Conservation (phyloP, 1,140 invertebrate species). For the Drosophila equinoxialis region DNA sequence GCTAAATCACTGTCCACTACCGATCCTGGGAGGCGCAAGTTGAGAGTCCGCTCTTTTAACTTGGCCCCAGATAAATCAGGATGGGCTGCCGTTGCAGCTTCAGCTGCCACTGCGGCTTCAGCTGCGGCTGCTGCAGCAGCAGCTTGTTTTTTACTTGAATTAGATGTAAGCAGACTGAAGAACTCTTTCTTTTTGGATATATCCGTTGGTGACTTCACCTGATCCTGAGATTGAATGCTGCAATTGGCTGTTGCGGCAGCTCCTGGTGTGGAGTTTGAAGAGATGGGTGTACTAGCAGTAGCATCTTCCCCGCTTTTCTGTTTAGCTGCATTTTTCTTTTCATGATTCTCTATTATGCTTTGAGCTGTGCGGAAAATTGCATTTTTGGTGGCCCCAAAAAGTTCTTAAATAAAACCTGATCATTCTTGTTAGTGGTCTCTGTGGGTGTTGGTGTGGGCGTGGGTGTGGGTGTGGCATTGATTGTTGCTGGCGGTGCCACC, state of each 20-base stretch:
- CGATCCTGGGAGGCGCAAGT: conserved; percentile 62
- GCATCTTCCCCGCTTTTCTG: conserved; percentile 66
- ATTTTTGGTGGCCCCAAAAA: conserved; percentile 83
- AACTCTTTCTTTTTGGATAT: conserved; percentile 82
- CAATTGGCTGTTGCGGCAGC: conserved; percentile 14
- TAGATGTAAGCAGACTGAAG: conserved; percentile 75
- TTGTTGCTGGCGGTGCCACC: neutral
- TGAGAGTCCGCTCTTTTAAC: conserved; percentile 64
- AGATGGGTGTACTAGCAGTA: neutral
- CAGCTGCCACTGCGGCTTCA: conserved; percentile 55
- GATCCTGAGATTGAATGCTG: conserved; percentile 41
- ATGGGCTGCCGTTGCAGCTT: neutral
- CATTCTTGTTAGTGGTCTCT: conserved; percentile 66
- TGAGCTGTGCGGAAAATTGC: conserved; percentile 83
- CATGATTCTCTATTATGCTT: conserved; percentile 82
- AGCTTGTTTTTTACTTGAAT: conserved; percentile 74
- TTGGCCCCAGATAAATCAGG: conserved; percentile 32
- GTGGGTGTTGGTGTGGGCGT: conserved; percentile 59
- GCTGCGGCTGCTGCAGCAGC: conserved; percentile 70
- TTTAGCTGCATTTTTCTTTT: conserved; percentile 82
- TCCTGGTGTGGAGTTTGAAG: neutral
- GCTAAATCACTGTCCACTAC: conserved; percentile 32
- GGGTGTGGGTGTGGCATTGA: conserved; percentile 41
- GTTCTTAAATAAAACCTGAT: conserved; percentile 79
- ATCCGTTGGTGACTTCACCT: conserved; percentile 77